Percentiles rank a stretch among this genome's conserved stretches.
Evolutionary conservation across 2,797 vertebrate species (phyloP).

Genomic region (Ciconia nigra): DNA sequence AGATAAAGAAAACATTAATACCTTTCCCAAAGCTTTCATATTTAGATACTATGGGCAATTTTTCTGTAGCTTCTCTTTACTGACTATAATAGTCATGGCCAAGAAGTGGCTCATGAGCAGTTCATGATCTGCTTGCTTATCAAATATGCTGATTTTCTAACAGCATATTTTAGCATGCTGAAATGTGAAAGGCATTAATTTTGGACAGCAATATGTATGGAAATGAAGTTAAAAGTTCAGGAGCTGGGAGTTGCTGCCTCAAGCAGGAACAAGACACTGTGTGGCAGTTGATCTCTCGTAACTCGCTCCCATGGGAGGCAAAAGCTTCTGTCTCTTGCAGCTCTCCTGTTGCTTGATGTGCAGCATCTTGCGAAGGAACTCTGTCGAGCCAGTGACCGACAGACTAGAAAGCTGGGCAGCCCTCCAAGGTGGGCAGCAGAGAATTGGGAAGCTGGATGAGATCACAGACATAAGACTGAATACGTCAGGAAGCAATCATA

Average conservation of each 20-base stretch:
- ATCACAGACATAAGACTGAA: neutral
- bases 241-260: neutral
- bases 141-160: neutral
- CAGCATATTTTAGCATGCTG: neutral
- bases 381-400: accelerated
- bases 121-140: neutral
- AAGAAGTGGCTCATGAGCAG: neutral
- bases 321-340: neutral
- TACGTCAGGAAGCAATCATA: neutral
- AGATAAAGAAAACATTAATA: conserved; percentile 26
- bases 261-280: neutral
- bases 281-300: neutral
- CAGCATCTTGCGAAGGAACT: neutral
- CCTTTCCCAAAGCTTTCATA: neutral
- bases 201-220: neutral
- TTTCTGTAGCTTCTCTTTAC: neutral
- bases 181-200: conserved; percentile 4
- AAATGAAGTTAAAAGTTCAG: conserved; percentile 8
- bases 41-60: neutral
- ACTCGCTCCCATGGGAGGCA: neutral
- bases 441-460: neutral
- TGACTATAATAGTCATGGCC: neutral
- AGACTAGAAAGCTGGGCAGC: neutral
- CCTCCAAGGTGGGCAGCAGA: neutral
- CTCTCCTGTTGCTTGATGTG: neutral